phyloP scores from a whole-genome alignment of 2,888 invertebrate genomes.

The Drosophila eohydei region DNA sequence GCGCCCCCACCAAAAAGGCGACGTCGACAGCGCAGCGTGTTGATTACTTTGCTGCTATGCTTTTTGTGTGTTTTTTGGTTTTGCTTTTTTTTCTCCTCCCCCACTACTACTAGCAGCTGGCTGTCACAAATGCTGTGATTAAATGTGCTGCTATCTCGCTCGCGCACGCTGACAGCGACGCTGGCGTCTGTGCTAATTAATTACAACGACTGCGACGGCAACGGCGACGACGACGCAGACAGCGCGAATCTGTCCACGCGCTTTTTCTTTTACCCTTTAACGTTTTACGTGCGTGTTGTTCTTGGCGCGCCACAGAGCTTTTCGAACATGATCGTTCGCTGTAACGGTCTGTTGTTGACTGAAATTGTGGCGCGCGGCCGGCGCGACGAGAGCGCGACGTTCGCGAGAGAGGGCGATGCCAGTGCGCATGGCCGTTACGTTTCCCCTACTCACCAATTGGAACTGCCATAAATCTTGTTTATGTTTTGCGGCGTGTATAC shows the following conservation, averaged over 20 bases:
- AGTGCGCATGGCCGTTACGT: slow-evolving; percentile 41
- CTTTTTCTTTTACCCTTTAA: slow-evolving; percentile 51
- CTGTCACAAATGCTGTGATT: slow-evolving; percentile 64
- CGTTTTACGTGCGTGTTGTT: slow-evolving; percentile 41
- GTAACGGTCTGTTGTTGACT: slow-evolving; percentile 83
- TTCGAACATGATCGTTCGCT: slow-evolving; percentile 81
- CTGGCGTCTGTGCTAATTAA: slow-evolving; percentile 68
- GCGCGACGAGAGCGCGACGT: slow-evolving; percentile 45
- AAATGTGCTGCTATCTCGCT: slow-evolving; percentile 62
- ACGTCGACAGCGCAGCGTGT: slow-evolving; percentile 71
- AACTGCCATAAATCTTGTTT: slow-evolving; percentile 69
- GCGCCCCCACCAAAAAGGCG: slow-evolving; percentile 55
- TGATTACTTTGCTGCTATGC: slow-evolving; percentile 65
- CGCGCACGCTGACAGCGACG: slow-evolving; percentile 61
- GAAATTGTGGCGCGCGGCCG: slow-evolving; percentile 64
- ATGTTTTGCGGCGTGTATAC: slow-evolving; percentile 47
- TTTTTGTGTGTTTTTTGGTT: slow-evolving; percentile 18
- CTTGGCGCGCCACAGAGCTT: slow-evolving; percentile 66
- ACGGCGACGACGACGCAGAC: slow-evolving; percentile 33
- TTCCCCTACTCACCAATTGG: slow-evolving; percentile 69
- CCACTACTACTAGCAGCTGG: slow-evolving; percentile 20
- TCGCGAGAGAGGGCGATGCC: slow-evolving; percentile 19
- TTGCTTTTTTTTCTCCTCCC: slow-evolving; percentile 22
- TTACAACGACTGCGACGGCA: slow-evolving; percentile 52
- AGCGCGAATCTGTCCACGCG: slow-evolving; percentile 52